Evolutionary conservation across 2,797 vertebrate species (phyloP).

Genomic region (Spinibarbus caldwelli): DNA sequence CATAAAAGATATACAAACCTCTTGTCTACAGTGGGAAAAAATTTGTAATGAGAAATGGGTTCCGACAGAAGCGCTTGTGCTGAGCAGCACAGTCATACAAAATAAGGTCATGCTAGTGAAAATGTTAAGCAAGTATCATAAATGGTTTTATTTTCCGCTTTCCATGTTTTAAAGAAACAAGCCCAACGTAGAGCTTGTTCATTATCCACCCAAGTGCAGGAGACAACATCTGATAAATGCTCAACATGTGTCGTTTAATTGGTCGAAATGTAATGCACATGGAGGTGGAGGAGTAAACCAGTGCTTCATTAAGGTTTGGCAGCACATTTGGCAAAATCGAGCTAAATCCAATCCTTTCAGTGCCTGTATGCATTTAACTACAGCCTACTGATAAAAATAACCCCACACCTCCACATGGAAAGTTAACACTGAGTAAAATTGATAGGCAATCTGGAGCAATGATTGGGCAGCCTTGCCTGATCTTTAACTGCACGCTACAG

Average conservation of each 20-base stretch:
- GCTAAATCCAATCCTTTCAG: constrained; percentile 14
- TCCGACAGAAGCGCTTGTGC: constrained; percentile 11
- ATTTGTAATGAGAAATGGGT: constrained; percentile 33
- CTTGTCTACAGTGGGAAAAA: constrained; percentile 13
- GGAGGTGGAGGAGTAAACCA: constrained; percentile 8
- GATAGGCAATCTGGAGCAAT: constrained; percentile 43
- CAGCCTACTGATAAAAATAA: constrained; percentile 18
- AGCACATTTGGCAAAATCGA: constrained; percentile 5
- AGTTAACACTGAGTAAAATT: constrained; percentile 37
- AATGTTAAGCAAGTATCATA: constrained; percentile 11
- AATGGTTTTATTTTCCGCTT: constrained; percentile 12
- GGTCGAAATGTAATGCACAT: neutral
- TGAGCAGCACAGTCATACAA: constrained; percentile 4
- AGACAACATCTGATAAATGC: constrained; percentile 1
- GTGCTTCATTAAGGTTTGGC: constrained; percentile 14
- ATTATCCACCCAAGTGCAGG: neutral
- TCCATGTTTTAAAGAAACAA: neutral
- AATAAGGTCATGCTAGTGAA: constrained; percentile 33
- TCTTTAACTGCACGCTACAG: constrained; percentile 26
- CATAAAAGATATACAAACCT: constrained; percentile 35
- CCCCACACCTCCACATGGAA: neutral
- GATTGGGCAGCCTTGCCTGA: constrained; percentile 34
- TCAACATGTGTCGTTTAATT: neutral
- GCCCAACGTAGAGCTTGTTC: neutral
- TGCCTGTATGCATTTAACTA: neutral